These are phyloP conservation scores for Ceratina australensis DNA, from an alignment of 1,140 invertebrate species.

Conservation along the genomic window DNA sequence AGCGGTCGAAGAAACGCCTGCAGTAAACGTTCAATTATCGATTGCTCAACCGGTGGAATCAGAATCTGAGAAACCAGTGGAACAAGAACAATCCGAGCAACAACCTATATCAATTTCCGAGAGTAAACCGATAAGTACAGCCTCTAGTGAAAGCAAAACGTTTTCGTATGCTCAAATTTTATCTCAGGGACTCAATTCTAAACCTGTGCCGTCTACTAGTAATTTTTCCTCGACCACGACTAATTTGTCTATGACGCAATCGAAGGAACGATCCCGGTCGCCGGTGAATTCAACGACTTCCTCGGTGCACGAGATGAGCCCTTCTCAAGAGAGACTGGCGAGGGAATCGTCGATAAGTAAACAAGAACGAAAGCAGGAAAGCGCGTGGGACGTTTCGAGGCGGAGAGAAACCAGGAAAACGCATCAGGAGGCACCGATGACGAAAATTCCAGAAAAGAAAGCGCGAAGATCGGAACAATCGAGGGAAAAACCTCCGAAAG, in stretches of 20 bases:
- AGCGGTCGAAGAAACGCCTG: slow-evolving; percentile 16
- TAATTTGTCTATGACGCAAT: background rate
- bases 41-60: background rate
- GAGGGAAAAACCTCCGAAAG: slow-evolving; percentile 25
- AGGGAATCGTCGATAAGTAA: slow-evolving; percentile 22
- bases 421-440: slow-evolving; percentile 16
- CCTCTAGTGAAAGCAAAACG: slow-evolving; percentile 64
- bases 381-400: slow-evolving; percentile 66
- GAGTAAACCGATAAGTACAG: background rate
- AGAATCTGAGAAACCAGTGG: background rate
- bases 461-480: slow-evolving; percentile 33
- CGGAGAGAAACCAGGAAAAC: slow-evolving; percentile 64
- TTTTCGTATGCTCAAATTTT: slow-evolving; percentile 88
- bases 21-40: background rate
- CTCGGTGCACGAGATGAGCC: slow-evolving; percentile 32
- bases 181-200: slow-evolving; percentile 82
- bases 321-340: slow-evolving; percentile 31
- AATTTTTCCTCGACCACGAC: background rate
- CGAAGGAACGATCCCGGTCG: slow-evolving; percentile 53
- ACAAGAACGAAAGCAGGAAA: slow-evolving; percentile 42
- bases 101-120: background rate
- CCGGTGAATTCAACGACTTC: slow-evolving; percentile 27
- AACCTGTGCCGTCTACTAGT: slow-evolving; percentile 2
- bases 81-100: background rate
- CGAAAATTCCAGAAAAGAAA: slow-evolving; percentile 25